Conservation (phyloP, 2,113 vertebrate genomes). For the Lonchura striata region DNA sequence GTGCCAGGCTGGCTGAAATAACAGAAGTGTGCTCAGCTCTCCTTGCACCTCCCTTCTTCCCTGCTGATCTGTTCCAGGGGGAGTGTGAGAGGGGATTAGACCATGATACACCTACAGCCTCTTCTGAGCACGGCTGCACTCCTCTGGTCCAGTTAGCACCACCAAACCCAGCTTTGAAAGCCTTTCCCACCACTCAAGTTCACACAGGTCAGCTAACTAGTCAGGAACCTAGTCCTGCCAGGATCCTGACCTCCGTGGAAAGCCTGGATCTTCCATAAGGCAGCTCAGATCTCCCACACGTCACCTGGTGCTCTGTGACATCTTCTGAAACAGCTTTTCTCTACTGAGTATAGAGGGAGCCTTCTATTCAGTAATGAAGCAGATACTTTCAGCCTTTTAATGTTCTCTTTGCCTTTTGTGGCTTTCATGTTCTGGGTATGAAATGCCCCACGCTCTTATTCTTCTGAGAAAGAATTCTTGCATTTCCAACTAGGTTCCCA, state of each 20-base stretch:
- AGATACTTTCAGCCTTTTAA: not conserved
- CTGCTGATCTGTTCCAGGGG: not conserved
- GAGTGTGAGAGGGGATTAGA: not conserved
- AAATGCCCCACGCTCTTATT: not conserved
- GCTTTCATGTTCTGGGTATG: not conserved
- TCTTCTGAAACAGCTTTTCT: not conserved
- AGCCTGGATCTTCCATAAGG: not conserved
- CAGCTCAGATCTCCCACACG: not conserved
- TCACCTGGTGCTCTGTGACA: not conserved
- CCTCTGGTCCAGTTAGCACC: not conserved
- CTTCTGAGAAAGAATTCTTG: not conserved
- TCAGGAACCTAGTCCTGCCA: not conserved
- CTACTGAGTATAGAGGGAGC: not conserved
- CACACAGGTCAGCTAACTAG: not conserved
- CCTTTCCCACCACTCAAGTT: not conserved
- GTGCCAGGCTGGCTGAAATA: not conserved
- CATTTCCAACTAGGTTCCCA: not conserved
- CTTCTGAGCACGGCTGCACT: not conserved
- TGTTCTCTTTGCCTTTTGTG: not conserved
- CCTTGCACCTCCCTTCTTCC: accelerated
- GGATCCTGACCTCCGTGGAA: not conserved
- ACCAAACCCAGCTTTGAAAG: not conserved
- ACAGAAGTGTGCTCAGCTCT: not conserved
- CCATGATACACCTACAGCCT: not conserved
- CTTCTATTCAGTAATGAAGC: not conserved